phyloP scores from a whole-genome alignment of 2,888 invertebrate genomes.

The Cosmia pyralina region DNA sequence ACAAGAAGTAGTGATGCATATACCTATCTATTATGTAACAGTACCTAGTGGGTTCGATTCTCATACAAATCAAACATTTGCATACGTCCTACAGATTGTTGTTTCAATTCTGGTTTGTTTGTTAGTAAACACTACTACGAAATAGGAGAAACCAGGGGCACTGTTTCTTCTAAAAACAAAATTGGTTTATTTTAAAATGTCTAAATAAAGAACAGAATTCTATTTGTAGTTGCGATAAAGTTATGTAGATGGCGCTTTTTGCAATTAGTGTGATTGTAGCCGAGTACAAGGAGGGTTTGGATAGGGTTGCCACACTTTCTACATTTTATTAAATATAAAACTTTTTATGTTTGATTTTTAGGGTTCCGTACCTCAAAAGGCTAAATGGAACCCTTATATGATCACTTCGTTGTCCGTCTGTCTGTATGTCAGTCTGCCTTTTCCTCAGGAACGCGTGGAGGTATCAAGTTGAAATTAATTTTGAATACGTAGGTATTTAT shows the following conservation, averaged over 20 bases:
- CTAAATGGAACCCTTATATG: too few relatives aligned
- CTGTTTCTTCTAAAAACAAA: not conserved
- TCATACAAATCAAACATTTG: not conserved
- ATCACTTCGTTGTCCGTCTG: too few relatives aligned
- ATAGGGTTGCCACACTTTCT: constrained; percentile 23
- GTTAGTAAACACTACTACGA: not conserved
- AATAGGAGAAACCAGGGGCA: not conserved
- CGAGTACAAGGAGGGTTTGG: not conserved
- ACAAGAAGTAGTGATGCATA: not conserved
- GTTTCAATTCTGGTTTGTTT: not conserved
- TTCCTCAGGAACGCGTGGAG: too few relatives aligned
- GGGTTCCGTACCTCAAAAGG: too few relatives aligned
- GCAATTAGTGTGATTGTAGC: constrained; percentile 21
- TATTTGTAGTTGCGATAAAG: constrained; percentile 19
- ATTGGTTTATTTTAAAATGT: constrained; percentile 1
- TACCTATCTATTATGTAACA: not conserved
- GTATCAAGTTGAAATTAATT: too few relatives aligned
- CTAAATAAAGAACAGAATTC: constrained; percentile 18
- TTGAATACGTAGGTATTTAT: too few relatives aligned
- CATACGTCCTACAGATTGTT: not conserved
- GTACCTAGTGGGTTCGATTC: not conserved
- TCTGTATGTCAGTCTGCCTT: too few relatives aligned
- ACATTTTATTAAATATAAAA: too few relatives aligned
- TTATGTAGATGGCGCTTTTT: constrained; percentile 24
- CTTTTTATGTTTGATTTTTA: too few relatives aligned